Evolutionary conservation across 2,113 vertebrate genomes (phyloP).

Genomic region (Nestor notabilis): DNA sequence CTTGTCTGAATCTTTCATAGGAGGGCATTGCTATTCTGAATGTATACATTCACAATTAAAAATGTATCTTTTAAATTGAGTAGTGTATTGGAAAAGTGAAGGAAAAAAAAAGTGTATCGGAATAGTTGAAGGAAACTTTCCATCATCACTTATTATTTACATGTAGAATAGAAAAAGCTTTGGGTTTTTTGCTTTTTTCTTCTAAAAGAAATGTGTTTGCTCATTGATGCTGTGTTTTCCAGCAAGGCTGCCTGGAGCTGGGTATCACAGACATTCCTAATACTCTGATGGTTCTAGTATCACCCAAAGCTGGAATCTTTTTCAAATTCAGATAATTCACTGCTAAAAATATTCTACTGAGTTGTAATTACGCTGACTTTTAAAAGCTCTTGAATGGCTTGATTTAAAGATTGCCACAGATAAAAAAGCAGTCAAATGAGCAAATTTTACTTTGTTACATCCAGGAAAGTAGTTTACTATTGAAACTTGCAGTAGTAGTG

Average conservation of each 20-base stretch:
- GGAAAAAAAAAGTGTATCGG: too few relatives aligned
- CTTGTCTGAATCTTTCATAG: background rate
- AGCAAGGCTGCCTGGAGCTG: background rate
- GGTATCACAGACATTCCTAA: background rate
- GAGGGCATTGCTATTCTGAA: background rate
- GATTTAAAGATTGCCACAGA: background rate
- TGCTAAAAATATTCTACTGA: background rate
- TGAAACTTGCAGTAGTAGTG: background rate
- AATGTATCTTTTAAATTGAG: background rate
- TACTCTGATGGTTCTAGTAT: background rate
- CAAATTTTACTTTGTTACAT: background rate
- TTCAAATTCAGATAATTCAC: background rate
- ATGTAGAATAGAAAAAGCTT: background rate
- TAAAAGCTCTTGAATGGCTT: background rate
- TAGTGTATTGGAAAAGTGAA: background rate
- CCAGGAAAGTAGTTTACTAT: background rate
- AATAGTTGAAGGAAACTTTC: background rate
- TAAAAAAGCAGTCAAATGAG: background rate
- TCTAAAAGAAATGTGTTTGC: background rate
- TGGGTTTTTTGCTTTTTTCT: background rate
- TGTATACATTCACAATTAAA: rapidly evolving
- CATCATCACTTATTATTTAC: background rate
- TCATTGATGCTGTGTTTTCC: background rate
- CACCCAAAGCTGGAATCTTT: background rate
- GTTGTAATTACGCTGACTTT: background rate